Percentiles rank a stretch among this genome's conserved stretches.
phyloP scores from a whole-genome alignment of 2,888 invertebrate species.

The Dinocampus coccinellae region DNA sequence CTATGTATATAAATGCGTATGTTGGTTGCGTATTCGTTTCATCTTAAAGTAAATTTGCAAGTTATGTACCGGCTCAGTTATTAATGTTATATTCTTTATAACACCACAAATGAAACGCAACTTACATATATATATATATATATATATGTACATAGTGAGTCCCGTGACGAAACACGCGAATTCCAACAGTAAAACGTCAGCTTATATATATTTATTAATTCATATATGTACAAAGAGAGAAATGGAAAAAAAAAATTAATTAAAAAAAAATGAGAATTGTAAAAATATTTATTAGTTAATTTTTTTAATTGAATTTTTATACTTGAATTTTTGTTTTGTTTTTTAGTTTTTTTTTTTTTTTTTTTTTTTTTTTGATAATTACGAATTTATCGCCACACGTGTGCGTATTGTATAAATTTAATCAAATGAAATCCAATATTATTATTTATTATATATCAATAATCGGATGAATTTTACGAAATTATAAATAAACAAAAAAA shows the following conservation, averaged over 20 bases:
- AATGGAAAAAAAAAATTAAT: neutral
- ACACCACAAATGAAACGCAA: constrained; percentile 1
- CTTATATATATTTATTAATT: neutral
- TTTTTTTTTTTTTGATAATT: too few species aligned
- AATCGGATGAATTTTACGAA: too few species aligned
- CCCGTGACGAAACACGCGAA: constrained; percentile 32
- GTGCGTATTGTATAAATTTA: too few species aligned
- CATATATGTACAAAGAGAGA: neutral
- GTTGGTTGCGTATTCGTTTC: constrained; percentile 18
- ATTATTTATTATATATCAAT: too few species aligned
- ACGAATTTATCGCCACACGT: too few species aligned
- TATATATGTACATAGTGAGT: neutral
- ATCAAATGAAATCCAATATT: too few species aligned
- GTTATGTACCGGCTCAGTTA: constrained; percentile 56
- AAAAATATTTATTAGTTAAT: too few species aligned
- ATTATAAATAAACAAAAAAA: too few species aligned
- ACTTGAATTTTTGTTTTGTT: too few species aligned
- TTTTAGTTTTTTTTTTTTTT: too few species aligned
- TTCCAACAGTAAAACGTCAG: neutral
- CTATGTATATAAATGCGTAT: constrained; percentile 22
- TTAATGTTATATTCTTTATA: constrained; percentile 41
- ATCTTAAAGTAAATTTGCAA: constrained; percentile 57
- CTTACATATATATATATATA: neutral
- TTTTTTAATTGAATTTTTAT: too few species aligned
- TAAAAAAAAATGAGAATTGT: too few species aligned